phyloP scores from a whole-genome alignment of 2,797 vertebrate genomes.

The Anguilla obscura region DNA sequence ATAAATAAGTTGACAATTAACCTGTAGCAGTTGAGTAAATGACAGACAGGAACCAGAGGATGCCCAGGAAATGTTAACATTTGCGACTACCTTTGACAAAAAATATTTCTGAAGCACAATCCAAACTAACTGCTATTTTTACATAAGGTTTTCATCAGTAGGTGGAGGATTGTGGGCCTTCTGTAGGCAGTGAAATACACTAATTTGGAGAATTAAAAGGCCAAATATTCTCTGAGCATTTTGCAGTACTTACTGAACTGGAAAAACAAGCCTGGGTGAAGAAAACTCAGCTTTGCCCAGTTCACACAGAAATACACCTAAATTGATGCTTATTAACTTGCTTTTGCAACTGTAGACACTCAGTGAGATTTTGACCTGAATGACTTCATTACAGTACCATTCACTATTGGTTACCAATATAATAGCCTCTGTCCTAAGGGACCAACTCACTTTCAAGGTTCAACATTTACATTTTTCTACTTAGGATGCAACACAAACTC shows the following conservation, averaged over 20 bases:
- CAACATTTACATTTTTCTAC: slow-evolving; percentile 60
- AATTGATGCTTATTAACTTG: neutral
- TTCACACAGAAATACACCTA: slow-evolving; percentile 19
- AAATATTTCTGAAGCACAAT: neutral
- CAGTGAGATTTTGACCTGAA: slow-evolving; percentile 72
- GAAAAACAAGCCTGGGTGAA: neutral
- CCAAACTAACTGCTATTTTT: neutral
- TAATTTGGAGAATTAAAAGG: slow-evolving; percentile 26
- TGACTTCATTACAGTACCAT: slow-evolving; percentile 73
- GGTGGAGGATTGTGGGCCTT: neutral
- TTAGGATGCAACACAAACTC: slow-evolving; percentile 71
- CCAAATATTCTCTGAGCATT: slow-evolving; percentile 2
- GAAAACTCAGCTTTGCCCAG: neutral
- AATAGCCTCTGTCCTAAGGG: slow-evolving; percentile 80
- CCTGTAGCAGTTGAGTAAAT: neutral
- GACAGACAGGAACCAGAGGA: neutral
- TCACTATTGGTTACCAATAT: slow-evolving; percentile 86
- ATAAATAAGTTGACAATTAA: neutral
- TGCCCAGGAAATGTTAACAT: neutral
- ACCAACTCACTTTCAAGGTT: slow-evolving; percentile 68
- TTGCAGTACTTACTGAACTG: slow-evolving; percentile 19
- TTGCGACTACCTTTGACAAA: neutral
- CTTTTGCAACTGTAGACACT: neutral
- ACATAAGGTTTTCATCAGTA: neutral
- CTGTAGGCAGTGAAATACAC: neutral